Evolutionary conservation across 2,797 vertebrate species (phyloP), one percentile per base, ranked within the genome.

Genomic region (Sebastes itinus): DNA sequence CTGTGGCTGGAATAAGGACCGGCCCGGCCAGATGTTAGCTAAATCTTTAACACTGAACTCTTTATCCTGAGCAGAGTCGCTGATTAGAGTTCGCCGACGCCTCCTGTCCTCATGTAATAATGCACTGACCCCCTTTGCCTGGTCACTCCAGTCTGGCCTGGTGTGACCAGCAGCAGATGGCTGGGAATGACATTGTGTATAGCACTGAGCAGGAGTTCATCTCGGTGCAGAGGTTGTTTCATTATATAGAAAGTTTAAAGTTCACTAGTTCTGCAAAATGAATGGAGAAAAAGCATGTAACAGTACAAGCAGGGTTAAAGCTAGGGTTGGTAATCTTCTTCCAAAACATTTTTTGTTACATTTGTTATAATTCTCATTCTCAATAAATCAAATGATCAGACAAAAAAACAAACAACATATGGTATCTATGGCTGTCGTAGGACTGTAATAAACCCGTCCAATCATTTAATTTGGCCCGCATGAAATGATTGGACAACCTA

Each of bases 1-100:
- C 55, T 80, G 63, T 12, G 33, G 75, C 68, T 62, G 56, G 58
- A 82, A 85, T 75, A 82, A 76, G 54, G 30, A 60, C 42, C 33
- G 1, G 64, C 49, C 14, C 22, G 74, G 60, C 72, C 89, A 94
- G 92, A 92, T 94, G 89, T 90, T 89, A 35, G 68, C 66, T 80
- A 68, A 90, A 68, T 81, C 87, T 84, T 83, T 60, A 72, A 81
- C 68, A 72, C 72, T 63, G 46, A 81, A 87, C 71, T 78, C 68
- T 88, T 89, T 80, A 82, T 87, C 72, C 81, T 49, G 27, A 80
- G 75, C 62, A 33, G 67, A 81, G 82, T n/a, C 56, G 55, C 33
- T 89, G 87, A 90, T 89, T 88, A 88, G 84, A 87, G 78, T 87
- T 82, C 5, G 13, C 56, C 66, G 20, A n/a, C 52, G 68, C 82